Evolutionary conservation across 2,888 invertebrate species (phyloP).

Genomic region (Amiota minor): DNA sequence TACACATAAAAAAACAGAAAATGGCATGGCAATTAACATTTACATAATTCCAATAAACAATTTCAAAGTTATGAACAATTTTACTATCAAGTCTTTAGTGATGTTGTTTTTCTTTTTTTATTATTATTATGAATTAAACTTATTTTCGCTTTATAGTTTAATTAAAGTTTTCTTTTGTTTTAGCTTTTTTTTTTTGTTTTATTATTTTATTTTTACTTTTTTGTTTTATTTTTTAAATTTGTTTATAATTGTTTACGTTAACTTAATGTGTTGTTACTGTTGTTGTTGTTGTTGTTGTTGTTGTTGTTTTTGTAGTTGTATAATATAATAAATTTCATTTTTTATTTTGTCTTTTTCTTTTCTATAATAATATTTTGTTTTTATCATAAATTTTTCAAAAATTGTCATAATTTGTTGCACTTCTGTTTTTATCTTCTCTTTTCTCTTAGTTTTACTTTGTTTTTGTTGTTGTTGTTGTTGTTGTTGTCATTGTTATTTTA

Average conservation of each 20-base stretch:
- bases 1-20: too few species aligned
- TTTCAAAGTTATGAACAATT: too few species aligned
- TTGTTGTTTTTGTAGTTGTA: background rate
- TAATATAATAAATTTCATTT: background rate
- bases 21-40: too few species aligned
- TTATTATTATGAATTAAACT: background rate
- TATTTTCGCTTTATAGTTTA: background rate
- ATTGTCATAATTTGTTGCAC: constrained; percentile 15
- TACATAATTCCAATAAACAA: too few species aligned
- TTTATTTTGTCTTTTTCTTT: background rate
- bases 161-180: background rate
- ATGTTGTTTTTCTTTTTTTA: too few species aligned
- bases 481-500: background rate
- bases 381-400: constrained; percentile 14
- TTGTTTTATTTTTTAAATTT: background rate
- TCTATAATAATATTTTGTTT: background rate
- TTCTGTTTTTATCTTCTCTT: background rate
- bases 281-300: background rate
- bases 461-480: constrained; percentile 3
- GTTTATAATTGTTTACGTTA: background rate
- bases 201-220: constrained; percentile 10
- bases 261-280: background rate
- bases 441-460: background rate
- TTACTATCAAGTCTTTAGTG: too few species aligned
- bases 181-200: background rate